Percentiles rank a stretch among this genome's conserved stretches.
Conservation (phyloP, 2,888 invertebrate species). For the Eupithecia dodoneata region DNA sequence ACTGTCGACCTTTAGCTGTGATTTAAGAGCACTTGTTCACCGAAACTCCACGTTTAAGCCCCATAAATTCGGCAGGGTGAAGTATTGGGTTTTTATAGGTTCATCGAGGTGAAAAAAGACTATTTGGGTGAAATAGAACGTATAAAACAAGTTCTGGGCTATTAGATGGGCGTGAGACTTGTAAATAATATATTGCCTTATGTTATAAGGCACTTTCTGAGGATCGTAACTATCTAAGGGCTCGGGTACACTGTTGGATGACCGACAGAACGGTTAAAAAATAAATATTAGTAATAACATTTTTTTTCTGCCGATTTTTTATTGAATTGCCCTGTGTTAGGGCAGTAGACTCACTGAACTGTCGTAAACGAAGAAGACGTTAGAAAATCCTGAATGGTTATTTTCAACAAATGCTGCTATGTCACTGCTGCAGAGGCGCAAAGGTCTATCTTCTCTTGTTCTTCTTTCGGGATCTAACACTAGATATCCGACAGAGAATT, state of each 20-base stretch:
- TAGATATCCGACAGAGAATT: too few relatives aligned
- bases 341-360: too few relatives aligned
- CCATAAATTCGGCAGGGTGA: slow-evolving; percentile 43
- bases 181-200: slow-evolving; percentile 16
- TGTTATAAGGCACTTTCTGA: slow-evolving; percentile 11
- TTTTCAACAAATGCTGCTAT: too few relatives aligned
- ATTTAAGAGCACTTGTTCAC: slow-evolving; percentile 43
- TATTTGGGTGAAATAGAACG: slow-evolving; percentile 30
- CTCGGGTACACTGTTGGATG: background rate
- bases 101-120: slow-evolving; percentile 30
- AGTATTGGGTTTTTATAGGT: slow-evolving; percentile 40
- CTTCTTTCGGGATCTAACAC: too few relatives aligned
- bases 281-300: too few relatives aligned
- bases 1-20: slow-evolving; percentile 31
- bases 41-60: slow-evolving; percentile 41
- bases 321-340: too few relatives aligned
- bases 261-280: background rate
- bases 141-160: slow-evolving; percentile 26
- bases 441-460: too few relatives aligned
- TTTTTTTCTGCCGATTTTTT: too few relatives aligned
- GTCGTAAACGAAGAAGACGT: too few relatives aligned
- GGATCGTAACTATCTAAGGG: background rate
- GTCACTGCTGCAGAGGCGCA: too few relatives aligned
- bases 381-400: too few relatives aligned
- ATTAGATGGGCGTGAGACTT: slow-evolving; percentile 4